These are phyloP conservation scores for Porites lutea DNA, from an alignment of 64 coral and sea anemone genomes.

Conservation along the genomic window DNA sequence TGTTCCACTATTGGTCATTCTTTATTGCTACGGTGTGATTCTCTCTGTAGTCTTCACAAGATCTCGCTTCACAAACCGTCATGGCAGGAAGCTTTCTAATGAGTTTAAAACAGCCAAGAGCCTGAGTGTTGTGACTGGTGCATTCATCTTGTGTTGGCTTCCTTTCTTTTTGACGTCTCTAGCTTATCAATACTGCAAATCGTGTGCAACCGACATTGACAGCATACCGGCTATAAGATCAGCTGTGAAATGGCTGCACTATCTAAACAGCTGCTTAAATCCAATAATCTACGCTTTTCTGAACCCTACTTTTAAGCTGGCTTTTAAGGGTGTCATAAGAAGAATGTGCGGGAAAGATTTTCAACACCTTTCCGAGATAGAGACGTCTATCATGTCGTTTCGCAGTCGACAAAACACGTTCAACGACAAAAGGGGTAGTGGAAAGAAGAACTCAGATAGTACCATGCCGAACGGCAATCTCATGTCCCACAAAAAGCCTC, in stretches of 20 bases:
- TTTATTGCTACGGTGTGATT: slow-evolving; percentile 83
- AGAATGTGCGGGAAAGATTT: slow-evolving; percentile 50
- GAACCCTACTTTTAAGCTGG: slow-evolving; percentile 91
- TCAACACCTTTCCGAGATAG: slow-evolving; percentile 13
- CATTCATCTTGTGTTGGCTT: slow-evolving; percentile 86
- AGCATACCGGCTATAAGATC: slow-evolving; percentile 70
- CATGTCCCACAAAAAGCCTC: neutral
- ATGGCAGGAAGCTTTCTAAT: slow-evolving; percentile 74
- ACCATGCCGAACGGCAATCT: slow-evolving; percentile 19
- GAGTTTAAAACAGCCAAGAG: slow-evolving; percentile 97
- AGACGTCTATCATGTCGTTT: slow-evolving; percentile 26
- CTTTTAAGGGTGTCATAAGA: slow-evolving; percentile 82
- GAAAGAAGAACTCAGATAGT: slow-evolving; percentile 20
- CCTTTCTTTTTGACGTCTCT: slow-evolving; percentile 86
- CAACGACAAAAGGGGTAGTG: neutral
- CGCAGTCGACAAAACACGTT: slow-evolving; percentile 28
- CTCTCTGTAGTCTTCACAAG: slow-evolving; percentile 75
- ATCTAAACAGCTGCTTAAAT: slow-evolving; percentile 91
- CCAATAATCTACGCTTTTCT: slow-evolving; percentile 95
- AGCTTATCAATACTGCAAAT: slow-evolving; percentile 42
- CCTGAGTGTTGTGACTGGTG: slow-evolving; percentile 88
- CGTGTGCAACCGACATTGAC: slow-evolving; percentile 23
- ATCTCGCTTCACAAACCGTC: slow-evolving; percentile 77
- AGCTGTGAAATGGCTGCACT: slow-evolving; percentile 88
- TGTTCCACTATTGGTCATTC: slow-evolving; percentile 70